Evolutionary conservation across 35 echinoderm and acorn worm genomes (phyloP), one percentile per base, ranked within the genome.

Genomic region (Anneissia japonica): DNA sequence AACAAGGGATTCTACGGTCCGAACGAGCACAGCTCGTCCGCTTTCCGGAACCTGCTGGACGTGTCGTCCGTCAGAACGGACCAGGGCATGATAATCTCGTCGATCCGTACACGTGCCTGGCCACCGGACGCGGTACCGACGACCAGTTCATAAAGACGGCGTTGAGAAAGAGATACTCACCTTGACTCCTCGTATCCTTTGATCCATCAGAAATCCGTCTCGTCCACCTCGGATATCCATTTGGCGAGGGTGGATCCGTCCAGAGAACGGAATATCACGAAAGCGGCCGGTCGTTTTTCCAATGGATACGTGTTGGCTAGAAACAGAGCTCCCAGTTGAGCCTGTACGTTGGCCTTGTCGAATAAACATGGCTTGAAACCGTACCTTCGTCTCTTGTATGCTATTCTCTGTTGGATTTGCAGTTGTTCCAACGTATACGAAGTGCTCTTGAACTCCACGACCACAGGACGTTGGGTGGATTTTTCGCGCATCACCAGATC

Each of bases 1-100:
- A 77, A 77, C 76, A 77, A 77, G 30, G 76, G 76, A 13, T 77
- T 77, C n/a, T 77, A 77, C 36, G 76, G 76, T 1, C 11, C 6
- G n/a, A 32, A 77, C 33, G 76, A 77, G 33, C 32, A 77, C 30
- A 77, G 76, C 23, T 35, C 32, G 32, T 35, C 32, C 2, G 0
- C 32, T 5, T 77, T 77, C 33, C 76, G 36, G 4, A 34, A 77
- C 23, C 32, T 37, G 13, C 31, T 77, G 10, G 36, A 77, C 30
- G 36, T 77, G 6, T 77, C 76, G 19, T 11, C 3, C 0, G 11
- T 31, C 31, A 34, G 76, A 37, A 10, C 14, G 2, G 76, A 77
- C 33, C 4, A 77, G 23, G 76, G 76, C 11, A 34, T 77, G 76
- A 1, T 77, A 26, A 32, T n/a, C n/a, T 77, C 76, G 36, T 77